Conservation (phyloP, 2,113 vertebrate species). For the Coptodon bakossiorum region DNA sequence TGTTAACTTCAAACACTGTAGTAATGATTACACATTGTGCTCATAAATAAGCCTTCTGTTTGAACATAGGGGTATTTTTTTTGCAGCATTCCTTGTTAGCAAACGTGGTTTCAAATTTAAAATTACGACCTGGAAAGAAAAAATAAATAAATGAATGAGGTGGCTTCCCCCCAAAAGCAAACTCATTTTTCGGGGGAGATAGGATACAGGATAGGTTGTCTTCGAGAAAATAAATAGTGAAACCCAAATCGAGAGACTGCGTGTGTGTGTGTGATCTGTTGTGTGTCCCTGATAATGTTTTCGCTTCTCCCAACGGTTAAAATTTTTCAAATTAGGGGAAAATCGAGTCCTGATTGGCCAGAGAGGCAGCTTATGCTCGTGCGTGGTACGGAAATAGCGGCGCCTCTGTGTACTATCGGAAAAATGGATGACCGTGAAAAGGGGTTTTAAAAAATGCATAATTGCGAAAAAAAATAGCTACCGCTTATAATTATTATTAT, state of each 20-base stretch:
- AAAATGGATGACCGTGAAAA: not conserved
- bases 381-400: not conserved
- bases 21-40: slow-evolving; percentile 95
- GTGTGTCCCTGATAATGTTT: not conserved
- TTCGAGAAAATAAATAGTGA: slow-evolving; percentile 98
- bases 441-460: not conserved
- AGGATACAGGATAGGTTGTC: slow-evolving; percentile 92
- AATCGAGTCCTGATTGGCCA: not conserved
- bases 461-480: not conserved
- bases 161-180: slow-evolving; percentile 78
- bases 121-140: slow-evolving; percentile 74
- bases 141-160: slow-evolving; percentile 63
- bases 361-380: not conserved
- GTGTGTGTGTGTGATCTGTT: slow-evolving; percentile 43
- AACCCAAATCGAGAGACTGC: slow-evolving; percentile 73
- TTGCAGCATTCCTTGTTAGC: slow-evolving; percentile 99
- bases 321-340: slow-evolving; percentile 23
- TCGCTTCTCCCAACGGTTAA: not conserved
- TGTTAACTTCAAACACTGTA: slow-evolving; percentile 95
- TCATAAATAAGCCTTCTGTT: slow-evolving; percentile 96
- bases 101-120: slow-evolving; percentile 91
- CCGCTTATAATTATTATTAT: not conserved
- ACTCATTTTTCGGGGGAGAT: slow-evolving; percentile 76
- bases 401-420: not conserved
- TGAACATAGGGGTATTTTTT: slow-evolving; percentile 92